Evolutionary conservation across 1,140 invertebrate genomes (phyloP).

Genomic region (Caenorhabditis tropicalis): DNA sequence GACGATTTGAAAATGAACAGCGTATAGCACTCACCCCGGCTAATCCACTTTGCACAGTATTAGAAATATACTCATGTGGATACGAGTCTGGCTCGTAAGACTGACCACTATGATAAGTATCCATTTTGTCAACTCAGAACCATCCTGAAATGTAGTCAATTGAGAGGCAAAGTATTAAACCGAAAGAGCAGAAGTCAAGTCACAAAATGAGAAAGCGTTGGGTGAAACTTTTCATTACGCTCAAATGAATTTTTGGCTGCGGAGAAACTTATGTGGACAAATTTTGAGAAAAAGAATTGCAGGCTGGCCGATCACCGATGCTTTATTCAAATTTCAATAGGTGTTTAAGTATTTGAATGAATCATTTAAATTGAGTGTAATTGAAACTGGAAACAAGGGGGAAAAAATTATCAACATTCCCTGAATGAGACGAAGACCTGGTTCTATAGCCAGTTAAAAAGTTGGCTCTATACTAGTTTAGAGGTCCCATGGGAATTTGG

Average conservation of each 20-base stretch:
- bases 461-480: no score
- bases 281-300: background rate
- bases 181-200: background rate
- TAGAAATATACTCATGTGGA: conserved; percentile 33
- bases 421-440: no score
- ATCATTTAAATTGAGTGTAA: no score
- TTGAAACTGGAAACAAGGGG: no score
- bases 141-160: background rate
- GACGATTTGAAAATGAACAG: no score
- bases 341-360: no score
- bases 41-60: conserved; percentile 12
- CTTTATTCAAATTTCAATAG: no score
- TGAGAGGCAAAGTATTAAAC: no score
- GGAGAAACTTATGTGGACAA: background rate
- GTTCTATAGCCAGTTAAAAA: no score
- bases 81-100: conserved; percentile 3
- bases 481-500: no score
- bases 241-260: background rate
- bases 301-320: no score
- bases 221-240: background rate
- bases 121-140: background rate
- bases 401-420: no score
- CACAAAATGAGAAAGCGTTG: background rate
- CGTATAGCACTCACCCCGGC: conserved; percentile 46
- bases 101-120: conserved; percentile 9